A percentile compares a stretch with the other conserved stretches of the same genome.
These are phyloP conservation scores for Girardia tigrina DNA, from an alignment of 2,888 invertebrate genomes.

Conservation along the genomic window DNA sequence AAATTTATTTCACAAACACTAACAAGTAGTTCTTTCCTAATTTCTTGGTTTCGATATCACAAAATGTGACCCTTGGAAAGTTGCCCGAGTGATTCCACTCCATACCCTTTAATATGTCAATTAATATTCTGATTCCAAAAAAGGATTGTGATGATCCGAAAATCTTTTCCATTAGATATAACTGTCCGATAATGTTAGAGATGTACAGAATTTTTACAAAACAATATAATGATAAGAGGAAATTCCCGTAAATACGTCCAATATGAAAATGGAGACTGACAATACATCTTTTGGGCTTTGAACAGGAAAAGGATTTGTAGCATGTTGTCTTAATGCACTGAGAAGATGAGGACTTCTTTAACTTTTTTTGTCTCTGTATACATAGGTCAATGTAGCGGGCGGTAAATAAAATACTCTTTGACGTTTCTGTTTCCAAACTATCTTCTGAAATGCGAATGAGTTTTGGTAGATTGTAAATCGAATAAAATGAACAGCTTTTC, in stretches of 20 bases:
- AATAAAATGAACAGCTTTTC: conserved; percentile 51
- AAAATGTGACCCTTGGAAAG: conserved; percentile 48
- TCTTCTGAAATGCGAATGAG: conserved; percentile 44
- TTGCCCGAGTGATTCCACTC: conserved; percentile 44
- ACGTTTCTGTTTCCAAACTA: conserved; percentile 29
- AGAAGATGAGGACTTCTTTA: conserved; percentile 33
- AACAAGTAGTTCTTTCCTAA: conserved; percentile 35
- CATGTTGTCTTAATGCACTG: conserved; percentile 21
- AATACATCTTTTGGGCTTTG: conserved; percentile 32
- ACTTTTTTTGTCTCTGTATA: conserved; percentile 32
- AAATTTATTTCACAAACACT: conserved; percentile 2
- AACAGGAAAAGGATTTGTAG: background rate
- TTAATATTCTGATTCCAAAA: conserved; percentile 51
- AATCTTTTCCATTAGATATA: conserved; percentile 52
- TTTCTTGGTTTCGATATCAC: conserved; percentile 43
- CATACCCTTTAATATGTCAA: conserved; percentile 49
- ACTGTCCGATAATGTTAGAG: conserved; percentile 50
- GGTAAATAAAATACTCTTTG: conserved; percentile 34
- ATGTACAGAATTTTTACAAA: conserved; percentile 50
- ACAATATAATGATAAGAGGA: conserved; percentile 50
- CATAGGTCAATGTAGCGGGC: conserved; percentile 36
- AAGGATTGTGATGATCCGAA: conserved; percentile 48
- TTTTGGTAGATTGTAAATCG: conserved; percentile 51
- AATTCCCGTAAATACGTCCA: conserved; percentile 45
- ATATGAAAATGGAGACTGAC: background rate